Conservation (phyloP, 2,113 vertebrate genomes). For the Drymodes brunneopygia region DNA sequence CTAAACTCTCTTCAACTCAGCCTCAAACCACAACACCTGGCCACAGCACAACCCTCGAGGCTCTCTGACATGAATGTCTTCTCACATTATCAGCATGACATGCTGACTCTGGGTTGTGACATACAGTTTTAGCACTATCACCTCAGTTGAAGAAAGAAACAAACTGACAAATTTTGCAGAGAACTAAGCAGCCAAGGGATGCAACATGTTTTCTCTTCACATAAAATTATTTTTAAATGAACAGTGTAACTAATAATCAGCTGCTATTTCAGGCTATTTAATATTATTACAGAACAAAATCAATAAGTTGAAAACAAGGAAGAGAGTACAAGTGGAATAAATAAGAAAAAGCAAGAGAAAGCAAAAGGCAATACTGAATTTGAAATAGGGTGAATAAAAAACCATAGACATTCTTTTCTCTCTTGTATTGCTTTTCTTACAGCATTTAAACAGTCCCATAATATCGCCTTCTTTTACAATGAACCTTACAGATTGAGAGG, state of each 20-base stretch:
- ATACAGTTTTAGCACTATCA: background rate
- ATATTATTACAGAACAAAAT: background rate
- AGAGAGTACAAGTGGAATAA: background rate
- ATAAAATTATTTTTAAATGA: background rate
- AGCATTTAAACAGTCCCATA: background rate
- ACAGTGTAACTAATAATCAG: background rate
- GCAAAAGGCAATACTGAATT: background rate
- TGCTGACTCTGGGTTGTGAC: background rate
- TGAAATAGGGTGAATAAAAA: background rate
- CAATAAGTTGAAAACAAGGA: background rate
- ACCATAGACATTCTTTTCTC: background rate
- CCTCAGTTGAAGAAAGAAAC: background rate
- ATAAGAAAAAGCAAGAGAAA: background rate
- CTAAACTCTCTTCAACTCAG: background rate
- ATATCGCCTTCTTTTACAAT: background rate
- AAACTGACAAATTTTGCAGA: background rate
- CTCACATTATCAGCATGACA: background rate
- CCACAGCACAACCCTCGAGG: background rate
- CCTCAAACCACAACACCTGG: fast-evolving
- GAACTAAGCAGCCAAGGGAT: background rate
- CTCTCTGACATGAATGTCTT: background rate
- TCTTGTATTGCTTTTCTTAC: background rate
- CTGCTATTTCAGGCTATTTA: background rate
- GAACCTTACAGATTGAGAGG: background rate
- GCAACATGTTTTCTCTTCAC: background rate